Percentiles rank a stretch among this genome's conserved stretches.
phyloP scores from a whole-genome alignment of 2,113 vertebrate species.

The Myotis davidii region DNA sequence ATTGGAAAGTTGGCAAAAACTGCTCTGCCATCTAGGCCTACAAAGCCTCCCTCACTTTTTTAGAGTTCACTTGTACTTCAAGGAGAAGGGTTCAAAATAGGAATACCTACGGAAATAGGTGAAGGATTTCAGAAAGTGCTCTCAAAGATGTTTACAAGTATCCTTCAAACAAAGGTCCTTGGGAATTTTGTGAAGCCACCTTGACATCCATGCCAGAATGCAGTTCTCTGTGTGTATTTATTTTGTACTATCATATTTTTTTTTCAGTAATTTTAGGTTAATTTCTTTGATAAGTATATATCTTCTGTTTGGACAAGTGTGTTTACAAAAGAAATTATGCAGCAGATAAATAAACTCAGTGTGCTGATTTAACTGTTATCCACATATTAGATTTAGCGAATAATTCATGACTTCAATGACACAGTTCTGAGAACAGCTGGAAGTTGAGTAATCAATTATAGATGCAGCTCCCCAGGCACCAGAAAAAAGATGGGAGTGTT shows the following conservation, averaged over 20 bases:
- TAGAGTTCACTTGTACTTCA: background rate
- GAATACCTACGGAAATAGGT: background rate
- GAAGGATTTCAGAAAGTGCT: background rate
- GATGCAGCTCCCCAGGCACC: slow-evolving; percentile 47
- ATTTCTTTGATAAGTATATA: slow-evolving; percentile 28
- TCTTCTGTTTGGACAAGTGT: background rate
- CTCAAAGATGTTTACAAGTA: background rate
- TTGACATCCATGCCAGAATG: background rate
- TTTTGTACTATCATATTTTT: background rate
- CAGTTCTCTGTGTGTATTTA: background rate
- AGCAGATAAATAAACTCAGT: slow-evolving; percentile 31
- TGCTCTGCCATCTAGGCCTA: background rate
- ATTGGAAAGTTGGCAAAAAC: background rate
- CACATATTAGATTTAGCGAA: slow-evolving; percentile 65
- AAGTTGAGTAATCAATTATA: slow-evolving; percentile 69
- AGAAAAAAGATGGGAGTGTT: slow-evolving; percentile 32
- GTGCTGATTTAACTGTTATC: slow-evolving; percentile 60
- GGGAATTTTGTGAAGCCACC: background rate
- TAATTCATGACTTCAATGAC: slow-evolving; percentile 67
- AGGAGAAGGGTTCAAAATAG: background rate
- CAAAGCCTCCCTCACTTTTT: background rate
- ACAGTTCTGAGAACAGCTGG: slow-evolving; percentile 61
- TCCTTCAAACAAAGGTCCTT: background rate
- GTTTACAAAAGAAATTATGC: slow-evolving; percentile 32
- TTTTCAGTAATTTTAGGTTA: background rate